phyloP scores from a whole-genome alignment of 2,797 vertebrate genomes.

The Odontamblyopus lacepedii region DNA sequence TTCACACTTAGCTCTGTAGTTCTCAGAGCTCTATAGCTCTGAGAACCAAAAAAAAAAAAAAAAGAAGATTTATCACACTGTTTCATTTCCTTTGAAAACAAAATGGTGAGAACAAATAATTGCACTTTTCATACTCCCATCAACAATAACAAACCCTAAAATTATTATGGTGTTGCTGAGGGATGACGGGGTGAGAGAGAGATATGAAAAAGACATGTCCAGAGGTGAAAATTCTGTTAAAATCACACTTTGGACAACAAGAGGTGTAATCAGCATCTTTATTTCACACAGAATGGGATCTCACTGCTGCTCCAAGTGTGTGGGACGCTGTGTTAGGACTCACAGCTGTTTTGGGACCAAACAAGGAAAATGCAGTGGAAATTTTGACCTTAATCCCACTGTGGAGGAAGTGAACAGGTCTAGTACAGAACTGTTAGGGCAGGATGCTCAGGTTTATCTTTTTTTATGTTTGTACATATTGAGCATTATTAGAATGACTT shows the following conservation, averaged over 20 bases:
- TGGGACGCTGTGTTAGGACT: slow-evolving; percentile 4
- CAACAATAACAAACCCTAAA: background rate
- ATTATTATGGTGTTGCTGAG: background rate
- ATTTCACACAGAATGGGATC: background rate
- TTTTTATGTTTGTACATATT: no score
- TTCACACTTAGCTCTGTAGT: background rate
- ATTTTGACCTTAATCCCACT: background rate
- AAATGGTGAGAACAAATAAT: background rate
- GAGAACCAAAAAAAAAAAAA: background rate
- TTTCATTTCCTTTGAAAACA: background rate
- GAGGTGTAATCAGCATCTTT: slow-evolving; percentile 3
- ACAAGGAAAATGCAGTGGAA: background rate
- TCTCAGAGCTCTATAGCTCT: no score
- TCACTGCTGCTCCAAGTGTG: slow-evolving; percentile 1
- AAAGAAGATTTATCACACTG: background rate
- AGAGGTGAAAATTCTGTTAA: background rate
- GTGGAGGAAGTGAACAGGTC: background rate
- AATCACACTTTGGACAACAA: slow-evolving; percentile 1
- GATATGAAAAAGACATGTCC: background rate
- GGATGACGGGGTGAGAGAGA: background rate
- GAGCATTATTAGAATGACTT: no score
- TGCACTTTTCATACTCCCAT: background rate
- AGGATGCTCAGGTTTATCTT: no score
- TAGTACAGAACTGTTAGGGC: background rate
- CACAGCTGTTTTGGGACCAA: background rate